phyloP scores from a whole-genome alignment of 2,797 vertebrate genomes.

The Tragopan temminckii region DNA sequence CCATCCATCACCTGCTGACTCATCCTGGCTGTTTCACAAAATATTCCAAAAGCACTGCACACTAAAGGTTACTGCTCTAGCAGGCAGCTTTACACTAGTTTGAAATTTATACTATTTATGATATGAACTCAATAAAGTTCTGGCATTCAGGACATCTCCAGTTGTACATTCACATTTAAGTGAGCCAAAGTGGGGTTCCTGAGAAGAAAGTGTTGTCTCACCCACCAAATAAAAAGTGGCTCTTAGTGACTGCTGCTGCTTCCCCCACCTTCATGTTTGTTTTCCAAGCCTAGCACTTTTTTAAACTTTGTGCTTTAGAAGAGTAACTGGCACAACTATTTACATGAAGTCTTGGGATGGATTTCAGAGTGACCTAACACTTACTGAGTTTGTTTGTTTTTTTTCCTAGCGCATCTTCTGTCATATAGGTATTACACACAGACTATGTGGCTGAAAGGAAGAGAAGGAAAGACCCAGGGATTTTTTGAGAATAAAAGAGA shows the following conservation, averaged over 20 bases:
- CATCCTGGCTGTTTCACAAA: background rate
- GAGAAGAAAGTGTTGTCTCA: background rate
- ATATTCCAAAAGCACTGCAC: background rate
- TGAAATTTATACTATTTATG: background rate
- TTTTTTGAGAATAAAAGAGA: background rate
- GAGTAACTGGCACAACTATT: background rate
- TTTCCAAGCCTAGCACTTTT: background rate
- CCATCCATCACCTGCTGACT: background rate
- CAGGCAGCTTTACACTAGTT: background rate
- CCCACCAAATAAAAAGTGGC: background rate
- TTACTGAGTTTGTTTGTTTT: accelerated
- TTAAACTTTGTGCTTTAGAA: background rate
- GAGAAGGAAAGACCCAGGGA: background rate
- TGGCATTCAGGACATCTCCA: background rate
- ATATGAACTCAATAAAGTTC: background rate
- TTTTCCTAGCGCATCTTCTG: background rate
- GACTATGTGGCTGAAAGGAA: background rate
- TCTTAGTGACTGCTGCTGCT: background rate
- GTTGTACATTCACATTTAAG: background rate
- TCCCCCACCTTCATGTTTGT: accelerated
- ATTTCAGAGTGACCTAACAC: background rate
- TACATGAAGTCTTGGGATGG: background rate
- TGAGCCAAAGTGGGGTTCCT: accelerated
- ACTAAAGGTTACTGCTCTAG: background rate
- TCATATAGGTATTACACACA: background rate